Base-by-base conservation (phyloP, 2,113 vertebrate genomes). In the human region DNA sequence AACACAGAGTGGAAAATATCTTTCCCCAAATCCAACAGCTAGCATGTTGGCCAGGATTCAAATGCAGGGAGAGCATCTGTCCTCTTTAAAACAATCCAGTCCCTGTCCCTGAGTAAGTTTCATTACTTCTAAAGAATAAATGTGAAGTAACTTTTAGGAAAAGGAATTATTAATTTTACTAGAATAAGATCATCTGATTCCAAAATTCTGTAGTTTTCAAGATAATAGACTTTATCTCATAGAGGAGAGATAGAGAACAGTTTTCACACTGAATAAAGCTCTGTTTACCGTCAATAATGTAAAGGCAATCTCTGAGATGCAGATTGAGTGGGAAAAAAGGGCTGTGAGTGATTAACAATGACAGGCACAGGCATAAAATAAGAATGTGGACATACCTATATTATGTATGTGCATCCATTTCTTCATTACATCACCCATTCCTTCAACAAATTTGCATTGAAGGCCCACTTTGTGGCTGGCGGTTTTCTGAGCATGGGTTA, bases 401-500 rank as follows among this genome's bases (percentile, higher is more conserved):
- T 6, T 30, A 25, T 1, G 18, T 3, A 2, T 32, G 13, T 20
- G 16, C 61, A 70, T 10, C 35, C 16, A 1, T 35, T 7, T 11
- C 48, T 57, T 43, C 64, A 23, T 82, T 7, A 4, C 10, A 16
- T 8, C 12, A 6, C 80, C 10, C 30, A 52, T 0, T 18, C 32
- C 17, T 17, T 38, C 43, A 7, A 18, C 43, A 12, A 2, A 17
- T 32, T 64, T 43, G 25, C 48, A 10, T 1, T 23, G 78, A 80
- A 18, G 48, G 50, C 2, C 10, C 78, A 80, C 12, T 55, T 52
- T 11, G 30, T 11, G 32, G 78, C 50, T 55, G 78, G 32, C 5
- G 45, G 6, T 80, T n/a, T 23, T 27, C 45, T 35, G 52, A 45
- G 22, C 40, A 17, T 13, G 27, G 30, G 18, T 32, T 13, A 12